A percentile compares a stretch with the other conserved stretches of the same genome.
Conservation (phyloP, 1,140 invertebrate genomes). For the Anastrepha ludens region DNA sequence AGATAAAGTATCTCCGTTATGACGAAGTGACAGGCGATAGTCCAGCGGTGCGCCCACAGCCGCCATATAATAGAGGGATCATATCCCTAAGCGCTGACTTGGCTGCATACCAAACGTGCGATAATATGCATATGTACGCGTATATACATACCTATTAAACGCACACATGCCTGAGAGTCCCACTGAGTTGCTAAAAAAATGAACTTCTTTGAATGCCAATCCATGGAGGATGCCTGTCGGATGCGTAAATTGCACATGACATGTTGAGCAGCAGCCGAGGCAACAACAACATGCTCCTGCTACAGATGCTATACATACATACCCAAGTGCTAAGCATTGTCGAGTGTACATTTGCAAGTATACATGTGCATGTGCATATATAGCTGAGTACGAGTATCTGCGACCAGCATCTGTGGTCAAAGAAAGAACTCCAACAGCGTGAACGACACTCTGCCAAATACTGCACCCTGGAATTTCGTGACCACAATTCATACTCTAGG, state of each 20-base stretch:
- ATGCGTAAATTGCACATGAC: constrained; percentile 50
- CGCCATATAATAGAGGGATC: neutral
- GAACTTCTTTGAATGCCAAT: constrained; percentile 32
- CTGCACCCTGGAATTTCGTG: constrained; percentile 45
- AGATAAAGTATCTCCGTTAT: constrained; percentile 50
- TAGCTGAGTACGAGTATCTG: neutral
- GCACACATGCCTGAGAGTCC: constrained; percentile 22
- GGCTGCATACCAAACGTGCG: neutral
- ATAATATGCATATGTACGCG: neutral
- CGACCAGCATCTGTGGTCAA: neutral
- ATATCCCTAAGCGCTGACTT: constrained; percentile 3
- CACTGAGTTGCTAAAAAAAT: constrained; percentile 35
- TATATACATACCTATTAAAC: neutral
- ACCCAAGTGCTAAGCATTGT: neutral
- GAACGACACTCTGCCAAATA: constrained; percentile 15
- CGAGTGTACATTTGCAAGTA: neutral
- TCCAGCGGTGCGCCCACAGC: constrained; percentile 38
- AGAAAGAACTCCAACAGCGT: constrained; percentile 11
- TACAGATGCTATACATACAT: neutral
- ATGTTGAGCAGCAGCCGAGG: constrained; percentile 16
- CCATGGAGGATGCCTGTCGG: constrained; percentile 44
- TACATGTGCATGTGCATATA: neutral
- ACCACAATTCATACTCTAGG: neutral
- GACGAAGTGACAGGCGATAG: constrained; percentile 46
- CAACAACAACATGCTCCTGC: constrained; percentile 25